These are phyloP conservation scores for Stomorhina lunata DNA, from an alignment of 2,888 invertebrate species.

Conservation along the genomic window DNA sequence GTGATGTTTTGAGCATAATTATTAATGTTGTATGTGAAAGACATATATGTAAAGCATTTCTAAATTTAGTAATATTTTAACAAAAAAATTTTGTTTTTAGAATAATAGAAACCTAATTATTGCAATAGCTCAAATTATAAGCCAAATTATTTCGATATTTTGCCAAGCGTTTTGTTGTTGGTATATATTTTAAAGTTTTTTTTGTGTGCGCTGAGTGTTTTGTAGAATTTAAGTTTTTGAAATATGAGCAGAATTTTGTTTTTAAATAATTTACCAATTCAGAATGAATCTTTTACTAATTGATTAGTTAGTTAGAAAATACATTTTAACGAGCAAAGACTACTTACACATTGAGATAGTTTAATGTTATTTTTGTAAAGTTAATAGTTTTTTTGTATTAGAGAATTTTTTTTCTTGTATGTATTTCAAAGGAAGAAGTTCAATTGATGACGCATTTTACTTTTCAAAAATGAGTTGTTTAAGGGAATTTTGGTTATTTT, in stretches of 20 bases:
- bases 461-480: conserved; percentile 56
- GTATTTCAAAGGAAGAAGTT: conserved; percentile 42
- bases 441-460: conserved; percentile 62
- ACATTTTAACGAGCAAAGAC: conserved; percentile 32
- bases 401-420: too few species aligned
- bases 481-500: conserved; percentile 4
- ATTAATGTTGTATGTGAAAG: background rate
- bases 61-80: background rate
- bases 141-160: conserved; percentile 20
- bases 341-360: conserved; percentile 60
- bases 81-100: background rate
- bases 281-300: conserved; percentile 47
- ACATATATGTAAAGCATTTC: conserved; percentile 7
- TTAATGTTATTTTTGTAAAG: background rate
- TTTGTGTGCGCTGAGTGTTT: conserved; percentile 54
- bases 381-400: conserved; percentile 6
- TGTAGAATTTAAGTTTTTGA: background rate
- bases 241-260: conserved; percentile 34
- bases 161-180: conserved; percentile 3
- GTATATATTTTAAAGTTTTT: background rate
- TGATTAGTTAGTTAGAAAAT: background rate
- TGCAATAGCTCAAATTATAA: conserved; percentile 13
- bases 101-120: background rate
- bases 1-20: background rate
- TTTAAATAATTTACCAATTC: conserved; percentile 63